A percentile compares a stretch with the other conserved stretches of the same genome.
Conservation (phyloP, 2,113 vertebrate genomes). For the Cyprinus carpio region DNA sequence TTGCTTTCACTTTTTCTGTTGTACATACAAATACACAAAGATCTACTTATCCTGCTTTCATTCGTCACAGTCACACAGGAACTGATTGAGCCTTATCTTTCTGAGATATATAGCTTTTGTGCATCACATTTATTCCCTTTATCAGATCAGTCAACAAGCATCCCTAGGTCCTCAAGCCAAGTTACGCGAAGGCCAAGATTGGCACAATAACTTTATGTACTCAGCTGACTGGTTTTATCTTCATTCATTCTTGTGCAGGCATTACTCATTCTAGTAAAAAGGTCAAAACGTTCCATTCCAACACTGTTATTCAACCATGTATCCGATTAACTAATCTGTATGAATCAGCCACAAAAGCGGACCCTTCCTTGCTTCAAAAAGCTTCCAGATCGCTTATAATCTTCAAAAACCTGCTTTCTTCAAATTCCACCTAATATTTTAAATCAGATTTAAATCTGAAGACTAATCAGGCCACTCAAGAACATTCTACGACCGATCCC, state of each 20-base stretch:
- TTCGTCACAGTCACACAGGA: constrained; percentile 23
- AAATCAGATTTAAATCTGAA: neutral
- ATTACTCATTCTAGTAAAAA: neutral
- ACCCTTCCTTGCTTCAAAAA: neutral
- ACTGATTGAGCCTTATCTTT: constrained; percentile 11
- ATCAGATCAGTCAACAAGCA: constrained; percentile 15
- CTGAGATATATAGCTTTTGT: neutral
- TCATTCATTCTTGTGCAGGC: neutral
- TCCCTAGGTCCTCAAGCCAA: neutral
- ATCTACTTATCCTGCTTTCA: constrained; percentile 14
- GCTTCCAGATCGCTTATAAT: neutral
- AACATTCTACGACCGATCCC: neutral
- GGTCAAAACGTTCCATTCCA: neutral
- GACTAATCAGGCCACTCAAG: neutral
- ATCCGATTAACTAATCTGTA: neutral
- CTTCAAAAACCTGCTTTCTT: neutral
- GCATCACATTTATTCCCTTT: constrained; percentile 9
- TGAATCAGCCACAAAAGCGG: neutral
- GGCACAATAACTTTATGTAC: constrained; percentile 11
- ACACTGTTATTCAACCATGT: neutral
- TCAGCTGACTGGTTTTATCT: constrained; percentile 17
- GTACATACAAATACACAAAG: neutral
- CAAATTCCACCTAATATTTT: neutral
- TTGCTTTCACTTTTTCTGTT: neutral
- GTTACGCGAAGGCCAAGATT: neutral